These are phyloP conservation scores for Bombus turneri DNA, from an alignment of 1,140 invertebrate species.

Conservation along the genomic window DNA sequence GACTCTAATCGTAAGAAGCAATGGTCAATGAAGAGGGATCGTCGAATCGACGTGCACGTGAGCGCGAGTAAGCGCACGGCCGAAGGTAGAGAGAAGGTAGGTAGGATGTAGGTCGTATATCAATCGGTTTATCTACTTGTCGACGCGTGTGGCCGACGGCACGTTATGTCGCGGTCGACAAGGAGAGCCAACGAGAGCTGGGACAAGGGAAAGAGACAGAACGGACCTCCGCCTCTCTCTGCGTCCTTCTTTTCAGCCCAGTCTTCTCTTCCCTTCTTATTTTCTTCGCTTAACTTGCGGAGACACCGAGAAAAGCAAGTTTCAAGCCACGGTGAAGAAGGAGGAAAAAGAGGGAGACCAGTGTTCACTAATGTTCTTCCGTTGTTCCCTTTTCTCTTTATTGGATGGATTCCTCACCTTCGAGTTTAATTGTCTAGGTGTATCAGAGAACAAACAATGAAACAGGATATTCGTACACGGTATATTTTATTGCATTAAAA, in stretches of 20 bases:
- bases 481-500: background rate
- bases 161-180: constrained; percentile 64
- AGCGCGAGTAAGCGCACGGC: constrained; percentile 37
- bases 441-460: background rate
- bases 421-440: background rate
- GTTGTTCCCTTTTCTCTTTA: constrained; percentile 50
- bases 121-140: constrained; percentile 83
- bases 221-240: constrained; percentile 15
- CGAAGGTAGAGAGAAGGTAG: constrained; percentile 59
- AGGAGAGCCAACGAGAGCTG: constrained; percentile 28
- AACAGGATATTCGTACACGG: background rate
- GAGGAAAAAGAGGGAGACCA: constrained; percentile 47
- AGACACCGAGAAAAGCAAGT: constrained; percentile 52
- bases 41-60: constrained; percentile 47
- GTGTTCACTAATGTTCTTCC: constrained; percentile 40
- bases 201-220: constrained; percentile 28
- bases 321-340: constrained; percentile 19
- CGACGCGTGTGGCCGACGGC: constrained; percentile 81
- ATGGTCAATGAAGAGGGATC: constrained; percentile 54
- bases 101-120: constrained; percentile 79
- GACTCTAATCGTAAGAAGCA: constrained; percentile 17
- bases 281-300: constrained; percentile 35
- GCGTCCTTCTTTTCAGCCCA: constrained; percentile 11
- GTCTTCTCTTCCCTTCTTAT: constrained; percentile 36
- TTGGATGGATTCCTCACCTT: background rate